phyloP scores from a whole-genome alignment of 2,888 invertebrate genomes.

The Eledone cirrhosa region DNA sequence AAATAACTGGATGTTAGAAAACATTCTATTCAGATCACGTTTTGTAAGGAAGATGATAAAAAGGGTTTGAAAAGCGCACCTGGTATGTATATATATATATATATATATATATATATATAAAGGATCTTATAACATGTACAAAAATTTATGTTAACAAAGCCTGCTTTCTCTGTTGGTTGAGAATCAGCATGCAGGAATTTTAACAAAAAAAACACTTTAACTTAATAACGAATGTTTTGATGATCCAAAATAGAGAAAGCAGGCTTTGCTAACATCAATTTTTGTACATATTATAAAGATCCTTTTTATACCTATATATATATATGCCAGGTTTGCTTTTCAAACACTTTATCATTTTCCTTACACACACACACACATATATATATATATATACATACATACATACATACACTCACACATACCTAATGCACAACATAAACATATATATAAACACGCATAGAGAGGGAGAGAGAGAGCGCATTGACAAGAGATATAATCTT shows the following conservation, averaged over 20 bases:
- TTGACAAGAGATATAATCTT: too few species aligned
- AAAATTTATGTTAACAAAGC: too few species aligned
- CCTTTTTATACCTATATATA: not conserved
- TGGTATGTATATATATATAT: too few species aligned
- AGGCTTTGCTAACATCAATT: not conserved
- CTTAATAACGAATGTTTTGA: not conserved
- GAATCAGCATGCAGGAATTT: too few species aligned
- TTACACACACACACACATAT: not conserved
- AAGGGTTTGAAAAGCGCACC: too few species aligned
- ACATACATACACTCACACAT: not conserved
- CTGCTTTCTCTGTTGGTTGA: too few species aligned
- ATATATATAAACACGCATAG: not conserved
- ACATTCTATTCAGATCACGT: too few species aligned
- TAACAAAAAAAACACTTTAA: not conserved
- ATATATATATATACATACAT: conserved; percentile 13
- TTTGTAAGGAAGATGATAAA: too few species aligned
- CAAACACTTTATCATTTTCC: not conserved
- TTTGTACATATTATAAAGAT: not conserved
- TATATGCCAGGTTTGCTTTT: not conserved
- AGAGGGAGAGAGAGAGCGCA: not conserved
- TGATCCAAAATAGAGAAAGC: not conserved
- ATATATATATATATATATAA: too few species aligned
- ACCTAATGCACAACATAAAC: not conserved
- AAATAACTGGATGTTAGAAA: not conserved
- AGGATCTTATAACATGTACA: too few species aligned